Evolutionary conservation across 2,113 vertebrate genomes (phyloP).

Genomic region (Penelope pileata): DNA sequence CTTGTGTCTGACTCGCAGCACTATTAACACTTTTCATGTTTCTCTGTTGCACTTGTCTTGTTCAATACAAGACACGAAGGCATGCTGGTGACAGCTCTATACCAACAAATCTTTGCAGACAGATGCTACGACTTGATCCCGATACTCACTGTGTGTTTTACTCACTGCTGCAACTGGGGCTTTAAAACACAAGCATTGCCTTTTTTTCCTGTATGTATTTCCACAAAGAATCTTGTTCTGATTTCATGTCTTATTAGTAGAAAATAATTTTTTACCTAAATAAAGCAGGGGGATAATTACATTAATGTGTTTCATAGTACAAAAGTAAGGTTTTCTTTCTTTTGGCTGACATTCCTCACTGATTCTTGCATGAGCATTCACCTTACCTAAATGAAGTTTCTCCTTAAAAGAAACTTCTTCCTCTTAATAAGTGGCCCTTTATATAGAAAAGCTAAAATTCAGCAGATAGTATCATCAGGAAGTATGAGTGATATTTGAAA

Average conservation of each 20-base stretch:
- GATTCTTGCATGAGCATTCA: conserved; percentile 1
- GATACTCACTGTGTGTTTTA: conserved; percentile 27
- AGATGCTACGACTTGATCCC: conserved; percentile 33
- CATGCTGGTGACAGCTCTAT: conserved; percentile 20
- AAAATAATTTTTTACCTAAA: not conserved
- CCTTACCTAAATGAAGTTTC: not conserved
- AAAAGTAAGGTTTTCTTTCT: not conserved
- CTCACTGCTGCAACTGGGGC: not conserved
- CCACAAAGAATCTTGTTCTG: not conserved
- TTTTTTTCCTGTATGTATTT: not conserved
- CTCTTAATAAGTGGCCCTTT: not conserved
- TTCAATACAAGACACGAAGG: conserved; percentile 20
- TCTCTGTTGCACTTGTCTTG: conserved; percentile 25
- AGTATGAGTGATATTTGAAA: not conserved
- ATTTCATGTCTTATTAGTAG: not conserved
- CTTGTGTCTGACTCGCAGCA: not conserved
- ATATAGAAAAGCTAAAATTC: not conserved
- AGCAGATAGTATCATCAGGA: conserved; percentile 17
- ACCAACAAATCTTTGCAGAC: conserved; percentile 40
- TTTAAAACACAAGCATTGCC: not conserved
- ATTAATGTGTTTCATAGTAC: not conserved
- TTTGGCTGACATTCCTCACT: not conserved
- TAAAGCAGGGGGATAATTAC: not conserved
- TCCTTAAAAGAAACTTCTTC: not conserved
- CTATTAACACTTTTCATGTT: conserved; percentile 22